Evolutionary conservation across 2,113 vertebrate genomes (phyloP), one percentile per base, ranked within the genome.

Genomic region (Melanotaenia duboulayi): DNA sequence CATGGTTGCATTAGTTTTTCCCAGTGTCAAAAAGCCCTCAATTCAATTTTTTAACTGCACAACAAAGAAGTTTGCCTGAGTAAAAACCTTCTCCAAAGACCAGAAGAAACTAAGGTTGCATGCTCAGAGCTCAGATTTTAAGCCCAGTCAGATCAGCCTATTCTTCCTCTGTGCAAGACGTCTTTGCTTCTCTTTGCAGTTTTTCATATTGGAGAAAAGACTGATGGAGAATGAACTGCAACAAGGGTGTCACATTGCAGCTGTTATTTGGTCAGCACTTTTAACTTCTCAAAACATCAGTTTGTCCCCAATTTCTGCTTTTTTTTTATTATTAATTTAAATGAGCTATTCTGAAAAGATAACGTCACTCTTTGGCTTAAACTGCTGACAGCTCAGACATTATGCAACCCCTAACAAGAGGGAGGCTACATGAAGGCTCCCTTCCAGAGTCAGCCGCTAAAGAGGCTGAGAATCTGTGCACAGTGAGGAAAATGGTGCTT

Each of bases 341-440:
- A 55, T 55, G 17, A 22, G 16, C 16, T n/a, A 23, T 8, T 23
- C 19, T 23, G 49, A 37, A 52, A 54, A 20, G 2, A 46, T 2
- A 40, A 32, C 24, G 1, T 56, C 65, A 55, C 19, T 28, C 23
- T 24, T 50, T 46, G 42, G 17, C 12, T 56, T 35, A 25, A 65
- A 49, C 60, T 49, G 42, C 22, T 48, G 61, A 44, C 50, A 55
- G 19, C 37, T 74, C 25, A 37, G 25, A 52, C 28, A 23, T 58
- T 35, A 13, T 59, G 44, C 16, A 24, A 50, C 16, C 44, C 25
- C 28, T 23, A 39, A 28, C 17, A 13, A 40, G 22, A 0, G 5
- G 25, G 12, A n/a, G 12, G 11, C 58, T 16, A 50, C 35, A 50
- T 16, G 48, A 13, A 49, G 17, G 42, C 46, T 32, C 8, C 5